Evolutionary conservation across 2,888 invertebrate genomes (phyloP), one percentile per base, ranked within the genome.

Genomic region (Eurytoma californica): DNA sequence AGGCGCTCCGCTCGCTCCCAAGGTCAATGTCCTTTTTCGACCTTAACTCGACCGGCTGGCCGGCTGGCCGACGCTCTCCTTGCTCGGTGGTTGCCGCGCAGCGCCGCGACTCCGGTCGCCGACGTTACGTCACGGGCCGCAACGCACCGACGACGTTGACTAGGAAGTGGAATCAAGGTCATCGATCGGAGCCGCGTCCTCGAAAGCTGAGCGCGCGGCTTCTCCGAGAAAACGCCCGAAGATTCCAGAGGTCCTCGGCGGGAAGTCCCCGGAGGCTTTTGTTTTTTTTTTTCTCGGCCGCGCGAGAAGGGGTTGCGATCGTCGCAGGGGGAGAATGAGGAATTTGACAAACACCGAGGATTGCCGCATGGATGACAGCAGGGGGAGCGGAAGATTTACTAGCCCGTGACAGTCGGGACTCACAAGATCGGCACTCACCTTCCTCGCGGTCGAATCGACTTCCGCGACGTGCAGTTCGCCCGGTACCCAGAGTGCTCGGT

Each of bases 1-100:
- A 53, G 53, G 74, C 83, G 82, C 81, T 81, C 80, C 82, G 80
- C 81, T 78, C 30, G 18, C 69, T 55, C 39, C 58, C 83, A 84
- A 85, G 84, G 84, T 85, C 85, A 84, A 84, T 84, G 84, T 84
- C 85, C 84, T 84, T 84, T 85, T 84, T 84, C 85, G 84, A 85
- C 85, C 85, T 84, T 84, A 85, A 83, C 79, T 80, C 58, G 57
- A 57, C 24, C 74, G 49, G 20, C 49, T 39, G 55, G 30, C 24
- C 74, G 49, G 20, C 49, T 39, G 55, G 30, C 14, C 55, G 63
- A 28, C 75, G 61, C 30, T 70, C 74, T 55, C 74, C 63, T 51
- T 47, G 18, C 70, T 28, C 58, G 18, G 47, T 18, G 58, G 53
- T 14, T 16, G 12, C 24, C 39, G 39, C 7, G 13, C n/a, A 24